A percentile compares a stretch with the other conserved stretches of the same genome.
phyloP scores from a whole-genome alignment of 2,113 vertebrate genomes.

The Oncorhynchus nerka region DNA sequence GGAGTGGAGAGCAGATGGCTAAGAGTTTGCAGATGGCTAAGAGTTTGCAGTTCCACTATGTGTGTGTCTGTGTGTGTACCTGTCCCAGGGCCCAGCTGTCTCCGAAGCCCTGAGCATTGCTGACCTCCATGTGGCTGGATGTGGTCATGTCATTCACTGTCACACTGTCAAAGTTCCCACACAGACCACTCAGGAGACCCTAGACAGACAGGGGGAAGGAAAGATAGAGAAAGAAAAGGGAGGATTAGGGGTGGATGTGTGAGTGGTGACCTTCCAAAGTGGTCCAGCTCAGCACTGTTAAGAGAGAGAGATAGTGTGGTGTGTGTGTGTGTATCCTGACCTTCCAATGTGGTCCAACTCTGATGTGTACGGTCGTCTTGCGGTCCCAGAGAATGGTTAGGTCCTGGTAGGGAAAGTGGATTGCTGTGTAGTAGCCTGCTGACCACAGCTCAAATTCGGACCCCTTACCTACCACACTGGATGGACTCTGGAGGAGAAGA shows the following conservation, averaged over 20 bases:
- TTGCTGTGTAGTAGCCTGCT: constrained; percentile 88
- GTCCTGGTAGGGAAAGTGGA: constrained; percentile 88
- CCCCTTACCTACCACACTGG: constrained; percentile 75
- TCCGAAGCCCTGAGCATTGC: constrained; percentile 94
- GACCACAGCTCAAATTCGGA: constrained; percentile 90
- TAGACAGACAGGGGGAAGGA: constrained; percentile 42
- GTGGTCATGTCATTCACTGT: constrained; percentile 98
- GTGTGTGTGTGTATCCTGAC: constrained; percentile 60
- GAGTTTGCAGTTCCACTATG: neutral
- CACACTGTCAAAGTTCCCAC: constrained; percentile 97
- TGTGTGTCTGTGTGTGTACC: constrained; percentile 62
- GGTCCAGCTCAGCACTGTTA: neutral
- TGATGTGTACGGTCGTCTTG: constrained; percentile 94
- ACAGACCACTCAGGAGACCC: constrained; percentile 90
- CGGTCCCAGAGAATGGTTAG: constrained; percentile 94
- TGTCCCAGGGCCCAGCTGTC: constrained; percentile 95
- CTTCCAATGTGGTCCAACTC: constrained; percentile 93
- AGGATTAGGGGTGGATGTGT: neutral
- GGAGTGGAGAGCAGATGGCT: no score
- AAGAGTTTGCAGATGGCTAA: no score
- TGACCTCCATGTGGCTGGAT: constrained; percentile 95
- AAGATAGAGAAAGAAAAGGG: neutral
- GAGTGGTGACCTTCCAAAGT: no score
- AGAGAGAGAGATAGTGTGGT: no score
- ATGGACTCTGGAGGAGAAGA: constrained; percentile 62